phyloP scores from a whole-genome alignment of 2,888 invertebrate genomes.

The Entomobrya proxima region DNA sequence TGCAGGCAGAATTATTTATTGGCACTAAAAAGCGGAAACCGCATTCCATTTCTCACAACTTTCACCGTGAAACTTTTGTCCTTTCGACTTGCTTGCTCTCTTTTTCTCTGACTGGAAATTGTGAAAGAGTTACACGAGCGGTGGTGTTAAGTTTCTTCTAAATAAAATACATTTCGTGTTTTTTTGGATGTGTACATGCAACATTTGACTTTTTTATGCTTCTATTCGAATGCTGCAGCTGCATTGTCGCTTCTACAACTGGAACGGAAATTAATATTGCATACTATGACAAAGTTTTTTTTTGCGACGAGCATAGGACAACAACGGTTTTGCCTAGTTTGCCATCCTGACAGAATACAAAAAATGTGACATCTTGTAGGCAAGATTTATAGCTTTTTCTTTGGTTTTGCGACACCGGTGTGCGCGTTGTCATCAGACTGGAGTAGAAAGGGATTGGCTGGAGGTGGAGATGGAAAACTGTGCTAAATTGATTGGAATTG shows the following conservation, averaged over 20 bases:
- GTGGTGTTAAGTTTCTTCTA: not conserved
- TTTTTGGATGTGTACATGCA: too few relatives aligned
- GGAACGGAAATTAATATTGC: not conserved
- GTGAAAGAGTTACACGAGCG: not conserved
- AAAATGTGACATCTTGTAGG: conserved; percentile 1
- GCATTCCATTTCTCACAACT: not conserved
- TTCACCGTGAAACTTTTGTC: conserved; percentile 25
- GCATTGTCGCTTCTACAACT: not conserved
- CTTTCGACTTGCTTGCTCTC: too few relatives aligned
- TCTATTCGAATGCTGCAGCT: not conserved
- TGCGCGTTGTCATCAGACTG: not conserved
- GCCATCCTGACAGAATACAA: not conserved
- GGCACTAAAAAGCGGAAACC: not conserved
- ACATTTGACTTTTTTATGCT: too few relatives aligned
- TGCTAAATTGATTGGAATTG: conserved; percentile 51
- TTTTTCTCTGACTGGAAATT: not conserved
- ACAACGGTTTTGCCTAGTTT: not conserved
- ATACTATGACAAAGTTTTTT: not conserved
- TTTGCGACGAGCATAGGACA: not conserved
- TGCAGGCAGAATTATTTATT: not conserved
- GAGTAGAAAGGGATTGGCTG: not conserved
- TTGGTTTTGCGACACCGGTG: conserved; percentile 20
- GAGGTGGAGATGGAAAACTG: conserved; percentile 23
- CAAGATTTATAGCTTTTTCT: conserved; percentile 39
- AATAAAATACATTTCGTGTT: not conserved